Evolutionary conservation across 2,113 vertebrate species (phyloP).

Genomic region (Nansenia antarctica): DNA sequence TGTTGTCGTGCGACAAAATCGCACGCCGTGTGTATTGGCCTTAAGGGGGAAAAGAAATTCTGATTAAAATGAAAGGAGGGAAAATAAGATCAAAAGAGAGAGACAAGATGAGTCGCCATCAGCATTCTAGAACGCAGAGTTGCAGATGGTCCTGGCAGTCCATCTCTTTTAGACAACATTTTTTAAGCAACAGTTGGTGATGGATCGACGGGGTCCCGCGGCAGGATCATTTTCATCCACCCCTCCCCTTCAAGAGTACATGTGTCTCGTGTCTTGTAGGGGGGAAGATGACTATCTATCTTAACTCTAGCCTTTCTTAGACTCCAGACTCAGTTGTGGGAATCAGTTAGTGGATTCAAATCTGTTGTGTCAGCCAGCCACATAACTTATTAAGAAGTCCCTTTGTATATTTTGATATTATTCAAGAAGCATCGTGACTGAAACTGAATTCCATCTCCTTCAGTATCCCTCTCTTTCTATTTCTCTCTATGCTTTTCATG

Average conservation of each 20-base stretch:
- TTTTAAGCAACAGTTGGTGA: slow-evolving; percentile 29
- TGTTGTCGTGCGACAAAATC: too few relatives aligned
- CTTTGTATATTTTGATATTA: background rate
- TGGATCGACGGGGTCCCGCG: slow-evolving; percentile 14
- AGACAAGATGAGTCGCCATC: background rate
- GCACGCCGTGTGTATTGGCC: too few relatives aligned
- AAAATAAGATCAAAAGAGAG: background rate
- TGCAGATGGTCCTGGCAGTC: slow-evolving; percentile 11
- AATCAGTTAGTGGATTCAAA: background rate
- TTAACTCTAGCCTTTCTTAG: background rate
- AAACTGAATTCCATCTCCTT: background rate
- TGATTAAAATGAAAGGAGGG: background rate
- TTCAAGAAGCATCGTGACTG: background rate
- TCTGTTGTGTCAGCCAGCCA: background rate
- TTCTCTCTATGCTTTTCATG: too few relatives aligned
- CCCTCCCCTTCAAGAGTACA: background rate
- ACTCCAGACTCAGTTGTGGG: background rate
- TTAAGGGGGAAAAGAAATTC: too few relatives aligned
- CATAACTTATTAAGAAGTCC: background rate
- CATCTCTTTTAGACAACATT: slow-evolving; percentile 13
- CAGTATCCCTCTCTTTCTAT: background rate
- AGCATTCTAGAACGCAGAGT: slow-evolving; percentile 2
- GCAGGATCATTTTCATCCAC: background rate
- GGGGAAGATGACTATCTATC: background rate
- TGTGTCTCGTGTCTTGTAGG: background rate